Base-by-base conservation (phyloP, 2,113 vertebrate species). In the Eira barbara region DNA sequence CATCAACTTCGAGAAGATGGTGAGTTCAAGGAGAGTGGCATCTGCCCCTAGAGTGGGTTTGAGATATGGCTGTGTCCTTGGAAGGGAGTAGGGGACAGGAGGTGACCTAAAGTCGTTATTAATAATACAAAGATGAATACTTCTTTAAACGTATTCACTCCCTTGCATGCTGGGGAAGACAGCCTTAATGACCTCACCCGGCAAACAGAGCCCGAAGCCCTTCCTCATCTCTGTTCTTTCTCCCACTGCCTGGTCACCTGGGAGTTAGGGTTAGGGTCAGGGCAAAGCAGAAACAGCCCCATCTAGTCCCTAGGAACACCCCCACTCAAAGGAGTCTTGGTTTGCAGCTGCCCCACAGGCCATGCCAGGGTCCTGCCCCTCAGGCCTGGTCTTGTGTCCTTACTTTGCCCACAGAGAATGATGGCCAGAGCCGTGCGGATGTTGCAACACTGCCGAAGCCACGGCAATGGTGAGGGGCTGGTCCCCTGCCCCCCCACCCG, bases 1-100 rank as follows among this genome's bases (percentile, higher is more conserved):
- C 98, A 99, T 99, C 98, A 99, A 99, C 98, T 99, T 99, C 81
- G 99, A 99, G 98, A 99, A 99, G 98, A 99, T 99, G 99, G 99
- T 99, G 97, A 99, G 99, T 87, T 45, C 27, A 4, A 12, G 42
- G 25, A 0, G 7, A 5, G 31, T 0, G 8, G 42, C 1, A 0
- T 29, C 36, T 27, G 3, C 31, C 10, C 1, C 76, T 17, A 1
- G 47, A 9, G 6, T 39, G 21, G 82, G n/a, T 4, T 79, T 79
- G 79, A 31, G 14, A 10, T 14, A 13, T 25, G 47, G n/a, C 29
- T 15, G 0, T 39, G 36, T 31, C 31, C 78, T 59, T 27, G 45
- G 20, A 57, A 73, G 82, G 34, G 61, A 3, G 1, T 0, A 0
- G 23, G n/a, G 47, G 17, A 9, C 4, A 34, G 21, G 81, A 42